Conservation (phyloP, 2,797 vertebrate genomes). For the Iguana delicatissima region DNA sequence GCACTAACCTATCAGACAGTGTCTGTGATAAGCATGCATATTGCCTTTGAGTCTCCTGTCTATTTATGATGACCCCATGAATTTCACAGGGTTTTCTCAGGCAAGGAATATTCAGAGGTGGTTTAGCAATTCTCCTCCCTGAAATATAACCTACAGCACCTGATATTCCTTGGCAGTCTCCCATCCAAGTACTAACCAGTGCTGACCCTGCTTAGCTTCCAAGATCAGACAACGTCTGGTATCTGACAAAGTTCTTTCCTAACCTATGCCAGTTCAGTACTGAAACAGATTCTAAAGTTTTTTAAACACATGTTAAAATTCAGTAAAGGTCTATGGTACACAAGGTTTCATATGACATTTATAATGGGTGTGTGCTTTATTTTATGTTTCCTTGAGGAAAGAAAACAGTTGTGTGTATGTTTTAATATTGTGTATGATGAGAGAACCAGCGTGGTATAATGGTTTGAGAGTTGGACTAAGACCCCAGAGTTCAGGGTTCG, state of each 20-base stretch:
- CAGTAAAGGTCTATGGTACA: background rate
- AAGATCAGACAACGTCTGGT: too few species aligned
- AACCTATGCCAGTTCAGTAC: background rate
- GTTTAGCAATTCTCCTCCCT: too few species aligned
- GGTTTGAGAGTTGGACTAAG: too few species aligned
- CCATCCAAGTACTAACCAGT: too few species aligned
- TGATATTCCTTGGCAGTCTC: too few species aligned
- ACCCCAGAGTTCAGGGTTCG: too few species aligned
- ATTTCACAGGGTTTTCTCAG: too few species aligned
- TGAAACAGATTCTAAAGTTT: background rate
- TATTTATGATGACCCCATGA: too few species aligned
- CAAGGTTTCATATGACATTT: background rate
- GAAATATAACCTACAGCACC: too few species aligned
- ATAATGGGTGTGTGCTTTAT: background rate
- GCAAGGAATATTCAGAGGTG: too few species aligned
- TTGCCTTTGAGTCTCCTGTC: background rate
- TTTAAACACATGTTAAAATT: background rate
- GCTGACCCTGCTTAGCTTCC: too few species aligned
- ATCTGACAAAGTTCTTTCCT: background rate
- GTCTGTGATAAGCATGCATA: background rate
- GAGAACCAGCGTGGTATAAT: too few species aligned
- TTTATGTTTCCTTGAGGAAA: background rate
- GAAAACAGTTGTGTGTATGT: background rate
- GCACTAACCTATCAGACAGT: background rate
- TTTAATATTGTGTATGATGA: background rate